These are phyloP conservation scores for Chaenodraco wilsoni DNA, from an alignment of 2,797 vertebrate genomes.

Conservation along the genomic window DNA sequence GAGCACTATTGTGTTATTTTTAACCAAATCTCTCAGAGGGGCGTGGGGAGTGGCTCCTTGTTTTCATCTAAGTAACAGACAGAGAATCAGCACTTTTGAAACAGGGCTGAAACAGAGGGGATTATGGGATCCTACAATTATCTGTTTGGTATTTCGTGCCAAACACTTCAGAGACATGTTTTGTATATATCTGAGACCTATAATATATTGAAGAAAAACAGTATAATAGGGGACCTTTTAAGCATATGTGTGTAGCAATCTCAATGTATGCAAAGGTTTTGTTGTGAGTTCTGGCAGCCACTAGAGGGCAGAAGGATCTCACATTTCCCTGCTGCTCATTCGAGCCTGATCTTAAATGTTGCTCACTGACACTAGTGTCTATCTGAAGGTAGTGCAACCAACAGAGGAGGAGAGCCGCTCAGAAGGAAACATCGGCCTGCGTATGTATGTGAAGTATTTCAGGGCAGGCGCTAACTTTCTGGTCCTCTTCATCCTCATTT, in stretches of 20 bases:
- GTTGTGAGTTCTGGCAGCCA: conserved; percentile 47
- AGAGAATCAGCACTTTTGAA: too few relatives aligned
- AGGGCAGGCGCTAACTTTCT: conserved; percentile 85
- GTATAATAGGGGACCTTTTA: neutral
- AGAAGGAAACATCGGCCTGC: conserved; percentile 87
- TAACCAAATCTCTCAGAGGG: too few relatives aligned
- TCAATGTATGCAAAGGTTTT: neutral
- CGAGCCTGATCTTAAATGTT: conserved; percentile 24
- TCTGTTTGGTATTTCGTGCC: too few relatives aligned
- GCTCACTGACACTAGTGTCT: conserved; percentile 53
- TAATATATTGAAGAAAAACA: too few relatives aligned
- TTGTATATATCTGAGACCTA: too few relatives aligned
- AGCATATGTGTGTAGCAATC: neutral
- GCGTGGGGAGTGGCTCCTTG: too few relatives aligned
- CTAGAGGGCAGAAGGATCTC: conserved; percentile 74
- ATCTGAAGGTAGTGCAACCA: conserved; percentile 76
- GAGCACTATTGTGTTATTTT: too few relatives aligned
- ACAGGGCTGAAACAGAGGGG: too few relatives aligned
- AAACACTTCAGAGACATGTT: too few relatives aligned
- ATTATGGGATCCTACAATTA: too few relatives aligned
- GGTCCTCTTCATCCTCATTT: conserved; percentile 82
- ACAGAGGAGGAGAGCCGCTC: conserved; percentile 86
- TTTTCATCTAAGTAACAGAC: too few relatives aligned
- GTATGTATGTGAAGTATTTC: conserved; percentile 89
- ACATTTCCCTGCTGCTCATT: conserved; percentile 25